Conservation (phyloP, 2,888 invertebrate genomes). For the Acleris laterana region DNA sequence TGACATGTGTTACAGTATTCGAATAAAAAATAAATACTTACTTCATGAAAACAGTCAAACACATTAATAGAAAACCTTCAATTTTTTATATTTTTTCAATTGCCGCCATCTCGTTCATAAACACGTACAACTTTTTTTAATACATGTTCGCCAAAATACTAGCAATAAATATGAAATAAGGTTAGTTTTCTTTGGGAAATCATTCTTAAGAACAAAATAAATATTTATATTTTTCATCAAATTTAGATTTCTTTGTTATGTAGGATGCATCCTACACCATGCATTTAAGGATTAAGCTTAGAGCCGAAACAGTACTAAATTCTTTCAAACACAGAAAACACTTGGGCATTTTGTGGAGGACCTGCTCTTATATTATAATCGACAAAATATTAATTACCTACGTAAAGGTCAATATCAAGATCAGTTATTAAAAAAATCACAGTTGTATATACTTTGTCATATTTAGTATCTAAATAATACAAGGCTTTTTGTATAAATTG, state of each 20-base stretch:
- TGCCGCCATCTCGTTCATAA: background rate
- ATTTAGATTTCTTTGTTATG: too few species aligned
- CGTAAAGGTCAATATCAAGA: background rate
- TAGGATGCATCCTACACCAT: too few species aligned
- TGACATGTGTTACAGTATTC: background rate
- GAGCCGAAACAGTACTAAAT: background rate
- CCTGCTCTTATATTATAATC: too few species aligned
- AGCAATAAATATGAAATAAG: background rate
- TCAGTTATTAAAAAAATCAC: background rate
- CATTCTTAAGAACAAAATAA: background rate
- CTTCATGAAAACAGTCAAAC: background rate
- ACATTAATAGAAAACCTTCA: background rate
- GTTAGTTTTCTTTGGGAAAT: background rate
- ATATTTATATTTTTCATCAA: background rate
- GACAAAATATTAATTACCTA: too few species aligned
- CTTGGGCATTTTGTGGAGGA: background rate
- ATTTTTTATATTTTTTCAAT: background rate
- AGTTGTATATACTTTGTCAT: background rate
- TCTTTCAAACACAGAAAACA: conserved; percentile 10
- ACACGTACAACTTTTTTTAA: background rate
- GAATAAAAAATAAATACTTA: background rate
- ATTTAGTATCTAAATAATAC: background rate
- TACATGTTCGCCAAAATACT: background rate
- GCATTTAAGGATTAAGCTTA: background rate
- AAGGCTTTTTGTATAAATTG: conserved; percentile 6